Conservation (phyloP, 1,140 invertebrate genomes). For the Eulimnadia texana region DNA sequence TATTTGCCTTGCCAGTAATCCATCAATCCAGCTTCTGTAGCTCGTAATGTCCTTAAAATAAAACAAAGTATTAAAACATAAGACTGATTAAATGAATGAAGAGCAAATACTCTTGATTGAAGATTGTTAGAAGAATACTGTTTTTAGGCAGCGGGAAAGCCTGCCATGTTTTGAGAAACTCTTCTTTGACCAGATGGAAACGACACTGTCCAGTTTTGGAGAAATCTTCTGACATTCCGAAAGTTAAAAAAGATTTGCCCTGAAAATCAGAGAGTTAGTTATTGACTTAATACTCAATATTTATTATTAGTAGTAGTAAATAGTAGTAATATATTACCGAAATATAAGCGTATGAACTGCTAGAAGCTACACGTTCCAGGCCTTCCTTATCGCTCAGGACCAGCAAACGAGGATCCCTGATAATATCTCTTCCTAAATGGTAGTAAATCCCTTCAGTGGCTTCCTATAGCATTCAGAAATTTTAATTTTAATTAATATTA, state of each 20-base stretch:
- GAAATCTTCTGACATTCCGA: constrained; percentile 24
- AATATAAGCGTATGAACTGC: constrained; percentile 21
- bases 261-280: constrained; percentile 10
- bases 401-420: constrained; percentile 4
- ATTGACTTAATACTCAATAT: neutral
- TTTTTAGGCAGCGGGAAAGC: constrained; percentile 22
- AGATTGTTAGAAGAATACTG: constrained; percentile 17
- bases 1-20: neutral
- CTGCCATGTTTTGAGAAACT: constrained; percentile 25
- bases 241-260: constrained; percentile 26
- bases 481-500: neutral
- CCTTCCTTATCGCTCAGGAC: constrained; percentile 20
- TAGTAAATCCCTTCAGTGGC: constrained; percentile 20
- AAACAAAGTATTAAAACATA: no score
- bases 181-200: constrained; percentile 22
- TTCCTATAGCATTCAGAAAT: neutral
- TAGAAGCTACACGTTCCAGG: constrained; percentile 21
- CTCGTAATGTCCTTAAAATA: neutral
- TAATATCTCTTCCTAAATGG: constrained; percentile 5
- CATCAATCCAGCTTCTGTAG: neutral
- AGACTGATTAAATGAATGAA: neutral
- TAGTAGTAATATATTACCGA: constrained; percentile 2
- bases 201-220: constrained; percentile 21
- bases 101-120: constrained; percentile 24
- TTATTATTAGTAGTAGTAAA: neutral